Conservation (phyloP, 1,140 invertebrate species). For the Diorhabda carinulata region DNA sequence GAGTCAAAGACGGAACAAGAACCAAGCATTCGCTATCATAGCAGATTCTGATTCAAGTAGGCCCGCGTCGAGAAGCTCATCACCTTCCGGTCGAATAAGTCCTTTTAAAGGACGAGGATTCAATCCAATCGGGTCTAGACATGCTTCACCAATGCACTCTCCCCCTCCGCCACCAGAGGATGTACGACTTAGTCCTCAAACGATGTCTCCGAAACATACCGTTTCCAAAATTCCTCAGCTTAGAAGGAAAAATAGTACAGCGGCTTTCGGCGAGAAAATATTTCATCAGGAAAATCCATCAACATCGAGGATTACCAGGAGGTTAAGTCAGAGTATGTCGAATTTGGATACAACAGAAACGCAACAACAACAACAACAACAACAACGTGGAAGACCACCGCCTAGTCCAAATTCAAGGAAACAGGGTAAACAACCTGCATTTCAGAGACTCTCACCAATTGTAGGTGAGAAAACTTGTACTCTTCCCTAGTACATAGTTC, state of each 20-base stretch:
- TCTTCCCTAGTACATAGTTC: background rate
- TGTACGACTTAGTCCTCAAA: slow-evolving; percentile 12
- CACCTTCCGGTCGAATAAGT: slow-evolving; percentile 51
- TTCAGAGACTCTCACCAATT: slow-evolving; percentile 43
- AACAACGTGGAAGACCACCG: slow-evolving; percentile 29
- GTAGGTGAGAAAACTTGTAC: slow-evolving; percentile 25
- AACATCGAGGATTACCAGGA: slow-evolving; percentile 23
- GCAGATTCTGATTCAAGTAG: slow-evolving; percentile 50
- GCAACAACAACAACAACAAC: slow-evolving; percentile 8
- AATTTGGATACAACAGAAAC: slow-evolving; percentile 35
- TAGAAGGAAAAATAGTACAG: slow-evolving; percentile 28
- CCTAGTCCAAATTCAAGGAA: slow-evolving; percentile 28
- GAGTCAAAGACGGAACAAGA: slow-evolving; percentile 47
- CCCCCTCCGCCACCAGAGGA: slow-evolving; percentile 39
- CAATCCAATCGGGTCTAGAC: slow-evolving; percentile 46
- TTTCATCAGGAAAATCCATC: slow-evolving; percentile 21
- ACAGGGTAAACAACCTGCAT: slow-evolving; percentile 25
- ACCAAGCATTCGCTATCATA: slow-evolving; percentile 59
- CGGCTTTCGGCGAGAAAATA: slow-evolving; percentile 34
- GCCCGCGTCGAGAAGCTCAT: slow-evolving; percentile 48
- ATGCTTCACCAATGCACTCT: slow-evolving; percentile 40
- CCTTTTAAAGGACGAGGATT: slow-evolving; percentile 58
- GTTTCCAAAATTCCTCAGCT: slow-evolving; percentile 33
- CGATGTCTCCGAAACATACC: slow-evolving; percentile 19
- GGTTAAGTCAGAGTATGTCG: slow-evolving; percentile 43